Evolutionary conservation across 2,888 invertebrate species (phyloP).

Genomic region (Bombylius major): DNA sequence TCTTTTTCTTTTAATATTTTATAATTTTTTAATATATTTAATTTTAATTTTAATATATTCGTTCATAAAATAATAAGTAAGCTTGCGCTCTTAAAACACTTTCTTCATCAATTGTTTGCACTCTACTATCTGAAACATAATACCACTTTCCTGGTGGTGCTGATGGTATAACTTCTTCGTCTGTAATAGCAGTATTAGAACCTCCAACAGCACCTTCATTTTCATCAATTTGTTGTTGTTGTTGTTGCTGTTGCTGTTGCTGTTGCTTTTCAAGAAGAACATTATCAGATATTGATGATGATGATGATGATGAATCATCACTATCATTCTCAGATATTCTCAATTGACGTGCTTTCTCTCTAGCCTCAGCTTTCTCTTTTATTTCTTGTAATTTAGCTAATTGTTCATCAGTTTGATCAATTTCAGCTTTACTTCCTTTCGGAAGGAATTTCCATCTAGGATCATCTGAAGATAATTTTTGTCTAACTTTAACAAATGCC

Average conservation of each 20-base stretch:
- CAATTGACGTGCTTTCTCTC: slow-evolving; percentile 25
- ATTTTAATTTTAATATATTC: slow-evolving; percentile 52
- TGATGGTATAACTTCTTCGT: slow-evolving; percentile 18
- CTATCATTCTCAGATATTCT: slow-evolving; percentile 32
- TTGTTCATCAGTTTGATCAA: slow-evolving; percentile 40
- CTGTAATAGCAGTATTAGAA: slow-evolving; percentile 20
- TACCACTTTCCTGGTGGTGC: slow-evolving; percentile 76
- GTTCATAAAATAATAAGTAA: slow-evolving; percentile 91
- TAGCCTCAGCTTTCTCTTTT: slow-evolving; percentile 26
- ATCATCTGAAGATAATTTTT: slow-evolving; percentile 47
- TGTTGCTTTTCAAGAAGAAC: neutral
- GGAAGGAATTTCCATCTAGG: slow-evolving; percentile 63
- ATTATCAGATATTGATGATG: slow-evolving; percentile 32
- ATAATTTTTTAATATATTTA: no score
- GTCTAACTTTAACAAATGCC: slow-evolving; percentile 84
- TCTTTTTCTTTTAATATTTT: no score
- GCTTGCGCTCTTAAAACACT: slow-evolving; percentile 78
- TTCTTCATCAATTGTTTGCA: slow-evolving; percentile 66
- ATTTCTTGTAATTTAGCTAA: slow-evolving; percentile 35
- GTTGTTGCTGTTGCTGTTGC: neutral
- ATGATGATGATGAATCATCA: slow-evolving; percentile 46
- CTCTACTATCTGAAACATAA: slow-evolving; percentile 82
- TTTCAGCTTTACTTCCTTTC: slow-evolving; percentile 42
- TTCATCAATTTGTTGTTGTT: slow-evolving; percentile 3
- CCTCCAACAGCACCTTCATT: slow-evolving; percentile 34